Base-by-base conservation (phyloP, 92 coral and sea anemone species). In the Metridium senile region DNA sequence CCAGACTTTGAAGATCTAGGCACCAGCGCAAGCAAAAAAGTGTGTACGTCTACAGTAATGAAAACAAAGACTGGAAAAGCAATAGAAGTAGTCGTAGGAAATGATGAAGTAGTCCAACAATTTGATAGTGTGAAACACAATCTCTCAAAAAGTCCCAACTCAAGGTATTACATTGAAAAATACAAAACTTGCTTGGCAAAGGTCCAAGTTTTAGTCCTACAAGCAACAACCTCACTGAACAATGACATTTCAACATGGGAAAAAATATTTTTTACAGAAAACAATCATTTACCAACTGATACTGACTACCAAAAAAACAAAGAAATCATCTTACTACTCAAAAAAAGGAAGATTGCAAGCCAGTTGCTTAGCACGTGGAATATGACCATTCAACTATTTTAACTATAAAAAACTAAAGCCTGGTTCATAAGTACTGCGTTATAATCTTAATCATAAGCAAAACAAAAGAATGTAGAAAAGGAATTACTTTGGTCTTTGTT, bases 131-230 rank as follows among this genome's bases (percentile, higher is more conserved):
- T 84, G 16, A 77, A 72, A 20, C 33, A 77, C 43, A 63, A 64
- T 52, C 43, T 72, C 17, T 52, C 28, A 33, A 53, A 70, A 17
- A 77, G 77, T 30, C 78, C 84, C 18, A 70, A 72, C 62, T 84
- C 85, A 67, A 53, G 89, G 29, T 85, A 73, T 53, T 70, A 85
- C 74, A 74, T 68, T 33, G 78, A 85, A n/a, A 70, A 45, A 29
- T 80, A 80, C 53, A 76, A 74, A 70, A 74, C 69, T 6, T 80
- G 64, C 47, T 81, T 85, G 7, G 74, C 68, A 11, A 45, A 79
- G 21, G 56, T 85, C 51, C 89, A 80, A 74, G 61, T 85, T 17
- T 67, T 65, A 46, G 76, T 69, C 26, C 84, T 85, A 28, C 74
- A 85, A 56, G 81, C 73, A 19, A 74, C 47, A 79, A 80, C 71